Evolutionary conservation across 2,797 vertebrate species (phyloP), one percentile per base, ranked within the genome.

Genomic region (Leptoclinus maculatus): DNA sequence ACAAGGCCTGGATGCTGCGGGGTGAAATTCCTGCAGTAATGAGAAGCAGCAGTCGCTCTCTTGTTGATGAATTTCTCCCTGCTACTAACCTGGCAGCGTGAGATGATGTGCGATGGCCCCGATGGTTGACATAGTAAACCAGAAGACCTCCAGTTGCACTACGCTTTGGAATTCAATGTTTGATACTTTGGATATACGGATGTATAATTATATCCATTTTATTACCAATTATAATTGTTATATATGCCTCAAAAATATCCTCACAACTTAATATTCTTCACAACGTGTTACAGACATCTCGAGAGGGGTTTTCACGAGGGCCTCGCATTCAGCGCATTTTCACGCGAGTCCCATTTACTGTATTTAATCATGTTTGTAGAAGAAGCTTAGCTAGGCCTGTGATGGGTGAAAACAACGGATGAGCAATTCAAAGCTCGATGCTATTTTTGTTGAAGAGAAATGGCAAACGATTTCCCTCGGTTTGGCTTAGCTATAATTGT

Each of bases 401-500:
- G 84, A 90, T 87, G 82, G 68, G 64, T 86, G 75, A 90, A 92
- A 92, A 90, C 86, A 90, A 84, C 56, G 72, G 84, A 85, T 85
- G 89, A 85, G 84, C 81, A 87, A 90, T 92, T 93, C 79, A 87
- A 88, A 85, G 86, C 81, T 84, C 49, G 71, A 60, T 92, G 90
- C 88, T 94, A 94, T 94, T 94, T 94, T 92, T 84, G 89, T 86
- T 78, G 39, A 82, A 32, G 78, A 87, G 73, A 89, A 92, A 91
- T 83, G 78, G 87, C 88, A 90, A 88, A 77, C 64, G 78, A 93
- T 95, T 95, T 93, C 90, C 86, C 78, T 92, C 80, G 80, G 83
- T 93, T 93, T 93, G 88, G 89, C 92, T 93, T 90, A 82, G 85
- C 90, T 84, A 78, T 94, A 94, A 94, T 95, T 94, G 88, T 92